phyloP scores from a whole-genome alignment of 2,888 invertebrate species.

The Xestoiulus laeticollis region DNA sequence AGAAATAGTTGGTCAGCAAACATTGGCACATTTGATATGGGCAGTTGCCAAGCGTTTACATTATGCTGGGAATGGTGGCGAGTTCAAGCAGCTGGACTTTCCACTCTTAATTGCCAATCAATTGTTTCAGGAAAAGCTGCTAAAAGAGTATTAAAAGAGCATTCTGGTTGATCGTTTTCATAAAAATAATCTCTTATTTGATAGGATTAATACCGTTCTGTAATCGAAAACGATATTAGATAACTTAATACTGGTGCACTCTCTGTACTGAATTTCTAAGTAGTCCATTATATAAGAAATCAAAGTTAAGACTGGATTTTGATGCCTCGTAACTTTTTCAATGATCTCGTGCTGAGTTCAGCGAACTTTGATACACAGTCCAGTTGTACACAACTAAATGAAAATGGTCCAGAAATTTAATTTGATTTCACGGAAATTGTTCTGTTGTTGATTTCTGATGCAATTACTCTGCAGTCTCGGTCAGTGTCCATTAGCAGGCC shows the following conservation, averaged over 20 bases:
- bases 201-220: neutral
- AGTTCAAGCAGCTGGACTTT: neutral
- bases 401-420: neutral
- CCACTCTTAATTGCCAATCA: neutral
- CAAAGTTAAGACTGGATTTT: no score
- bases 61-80: neutral
- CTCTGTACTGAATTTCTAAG: no score
- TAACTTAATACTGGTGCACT: no score
- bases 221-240: no score
- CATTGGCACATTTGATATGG: slow-evolving; percentile 1
- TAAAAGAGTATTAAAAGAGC: neutral
- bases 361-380: neutral
- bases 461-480: neutral
- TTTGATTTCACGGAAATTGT: neutral
- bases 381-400: neutral
- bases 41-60: slow-evolving; percentile 26
- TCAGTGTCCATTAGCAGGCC: slow-evolving; percentile 16
- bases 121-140: neutral
- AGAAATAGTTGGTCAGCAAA: slow-evolving; percentile 16
- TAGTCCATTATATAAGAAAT: no score
- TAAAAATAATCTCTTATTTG: neutral
- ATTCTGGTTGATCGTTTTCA: neutral
- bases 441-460: neutral
- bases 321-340: neutral
- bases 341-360: neutral